Evolutionary conservation across 2,888 invertebrate species (phyloP).

Genomic region (Eurois occulta): DNA sequence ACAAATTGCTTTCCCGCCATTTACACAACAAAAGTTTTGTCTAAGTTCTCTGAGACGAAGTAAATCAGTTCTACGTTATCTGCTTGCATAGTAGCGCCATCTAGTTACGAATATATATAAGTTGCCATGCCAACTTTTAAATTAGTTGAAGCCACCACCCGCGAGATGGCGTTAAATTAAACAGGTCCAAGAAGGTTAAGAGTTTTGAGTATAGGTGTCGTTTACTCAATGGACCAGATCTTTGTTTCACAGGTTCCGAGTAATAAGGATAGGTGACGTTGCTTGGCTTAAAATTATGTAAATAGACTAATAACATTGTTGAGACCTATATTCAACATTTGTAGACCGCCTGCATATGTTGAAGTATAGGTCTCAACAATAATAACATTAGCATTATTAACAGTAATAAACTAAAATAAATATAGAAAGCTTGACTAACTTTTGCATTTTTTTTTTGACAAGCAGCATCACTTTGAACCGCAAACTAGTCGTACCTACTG

Average conservation of each 20-base stretch:
- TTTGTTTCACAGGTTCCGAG: background rate
- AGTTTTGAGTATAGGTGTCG: conserved; percentile 33
- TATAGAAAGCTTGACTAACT: too few relatives aligned
- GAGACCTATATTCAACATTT: too few relatives aligned
- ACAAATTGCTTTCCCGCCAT: conserved; percentile 50
- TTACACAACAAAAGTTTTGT: conserved; percentile 37
- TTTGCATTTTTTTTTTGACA: background rate
- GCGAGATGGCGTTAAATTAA: conserved; percentile 48
- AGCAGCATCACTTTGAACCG: background rate
- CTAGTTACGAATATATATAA: conserved; percentile 15
- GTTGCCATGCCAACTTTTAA: background rate
- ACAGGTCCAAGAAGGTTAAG: background rate
- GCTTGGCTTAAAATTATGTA: background rate
- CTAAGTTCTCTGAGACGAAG: conserved; percentile 1
- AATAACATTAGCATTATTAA: too few relatives aligned
- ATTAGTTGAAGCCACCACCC: conserved; percentile 24
- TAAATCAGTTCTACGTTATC: background rate
- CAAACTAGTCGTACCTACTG: background rate
- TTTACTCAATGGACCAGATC: background rate
- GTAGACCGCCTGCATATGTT: too few relatives aligned
- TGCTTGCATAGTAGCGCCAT: conserved; percentile 22
- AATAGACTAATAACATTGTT: background rate
- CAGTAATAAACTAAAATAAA: background rate
- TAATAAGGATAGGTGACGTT: background rate
- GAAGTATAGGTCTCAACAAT: too few relatives aligned